Conservation (phyloP, 2,888 invertebrate species). For the Tenthredo amoena region DNA sequence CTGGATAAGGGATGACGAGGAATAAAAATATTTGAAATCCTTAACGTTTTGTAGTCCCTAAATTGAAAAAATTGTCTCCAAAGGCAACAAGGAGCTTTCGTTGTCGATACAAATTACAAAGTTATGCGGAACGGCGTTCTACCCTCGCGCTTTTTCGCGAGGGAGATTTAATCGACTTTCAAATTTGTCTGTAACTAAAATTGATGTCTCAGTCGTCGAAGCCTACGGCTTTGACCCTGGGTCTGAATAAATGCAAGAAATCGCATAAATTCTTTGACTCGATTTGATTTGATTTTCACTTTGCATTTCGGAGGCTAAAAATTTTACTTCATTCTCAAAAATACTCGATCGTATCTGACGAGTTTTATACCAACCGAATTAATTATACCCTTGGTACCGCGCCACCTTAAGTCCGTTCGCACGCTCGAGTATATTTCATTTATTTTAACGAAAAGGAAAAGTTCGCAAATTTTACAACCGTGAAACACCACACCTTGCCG, state of each 20-base stretch:
- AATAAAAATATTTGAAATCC: conserved; percentile 25
- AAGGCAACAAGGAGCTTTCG: conserved; percentile 1
- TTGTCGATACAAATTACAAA: conserved; percentile 45
- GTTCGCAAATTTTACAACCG: not conserved
- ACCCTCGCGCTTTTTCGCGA: not conserved
- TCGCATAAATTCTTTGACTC: conserved; percentile 30
- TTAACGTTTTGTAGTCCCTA: conserved; percentile 12
- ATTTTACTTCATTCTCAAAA: not conserved
- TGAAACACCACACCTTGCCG: not conserved
- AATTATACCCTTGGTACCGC: not conserved
- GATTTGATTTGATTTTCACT: conserved; percentile 23
- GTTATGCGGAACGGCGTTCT: conserved; percentile 12
- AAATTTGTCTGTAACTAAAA: conserved; percentile 39
- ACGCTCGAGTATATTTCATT: conserved; percentile 1
- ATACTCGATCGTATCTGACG: conserved; percentile 28
- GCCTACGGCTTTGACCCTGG: conserved; percentile 1
- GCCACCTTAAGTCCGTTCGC: not conserved
- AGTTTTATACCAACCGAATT: not conserved
- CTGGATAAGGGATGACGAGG: not conserved
- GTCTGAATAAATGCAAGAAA: conserved; percentile 21
- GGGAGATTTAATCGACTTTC: conserved; percentile 43
- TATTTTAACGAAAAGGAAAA: not conserved
- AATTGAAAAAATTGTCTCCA: conserved; percentile 28
- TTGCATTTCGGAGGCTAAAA: conserved; percentile 1
- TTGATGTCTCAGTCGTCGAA: conserved; percentile 47